Conservation (phyloP, 2,888 invertebrate species). For the Taphrorychus bicolor region DNA sequence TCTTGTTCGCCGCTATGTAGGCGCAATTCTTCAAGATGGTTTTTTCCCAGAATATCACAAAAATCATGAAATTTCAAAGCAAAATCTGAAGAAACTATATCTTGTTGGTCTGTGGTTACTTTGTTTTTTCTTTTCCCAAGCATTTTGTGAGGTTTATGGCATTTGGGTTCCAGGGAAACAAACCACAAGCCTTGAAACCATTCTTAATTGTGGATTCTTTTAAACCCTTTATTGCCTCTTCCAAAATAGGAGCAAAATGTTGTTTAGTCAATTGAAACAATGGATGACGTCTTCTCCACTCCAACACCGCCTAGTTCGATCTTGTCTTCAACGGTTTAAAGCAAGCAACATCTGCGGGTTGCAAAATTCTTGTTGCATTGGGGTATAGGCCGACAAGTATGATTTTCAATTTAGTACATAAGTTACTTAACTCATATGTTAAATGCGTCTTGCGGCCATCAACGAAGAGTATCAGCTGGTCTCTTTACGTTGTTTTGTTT, state of each 20-base stretch:
- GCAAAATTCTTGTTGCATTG: too few relatives aligned
- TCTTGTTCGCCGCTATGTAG: neutral
- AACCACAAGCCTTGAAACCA: slow-evolving; percentile 44
- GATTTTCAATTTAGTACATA: too few relatives aligned
- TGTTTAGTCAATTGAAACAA: slow-evolving; percentile 29
- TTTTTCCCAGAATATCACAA: neutral
- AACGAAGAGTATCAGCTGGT: too few relatives aligned
- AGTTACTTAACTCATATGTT: too few relatives aligned
- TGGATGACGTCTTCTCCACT: slow-evolving; percentile 47
- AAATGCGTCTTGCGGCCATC: too few relatives aligned
- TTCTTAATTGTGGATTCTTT: slow-evolving; percentile 28
- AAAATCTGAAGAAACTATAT: neutral
- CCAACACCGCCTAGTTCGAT: slow-evolving; percentile 49
- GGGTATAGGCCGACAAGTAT: too few relatives aligned
- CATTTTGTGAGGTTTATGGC: slow-evolving; percentile 35
- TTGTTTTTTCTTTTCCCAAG: slow-evolving; percentile 5
- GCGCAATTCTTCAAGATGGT: neutral
- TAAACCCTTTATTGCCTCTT: slow-evolving; percentile 27
- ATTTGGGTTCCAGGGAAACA: slow-evolving; percentile 44
- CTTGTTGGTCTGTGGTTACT: neutral
- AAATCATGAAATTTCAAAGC: neutral
- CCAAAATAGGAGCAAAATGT: slow-evolving; percentile 46
- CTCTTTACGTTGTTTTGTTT: too few relatives aligned
- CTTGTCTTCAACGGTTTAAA: slow-evolving; percentile 45
- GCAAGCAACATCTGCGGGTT: slow-evolving; percentile 45